These are phyloP conservation scores for Cacatua alba DNA, from an alignment of 2,113 vertebrate genomes.

Conservation along the genomic window DNA sequence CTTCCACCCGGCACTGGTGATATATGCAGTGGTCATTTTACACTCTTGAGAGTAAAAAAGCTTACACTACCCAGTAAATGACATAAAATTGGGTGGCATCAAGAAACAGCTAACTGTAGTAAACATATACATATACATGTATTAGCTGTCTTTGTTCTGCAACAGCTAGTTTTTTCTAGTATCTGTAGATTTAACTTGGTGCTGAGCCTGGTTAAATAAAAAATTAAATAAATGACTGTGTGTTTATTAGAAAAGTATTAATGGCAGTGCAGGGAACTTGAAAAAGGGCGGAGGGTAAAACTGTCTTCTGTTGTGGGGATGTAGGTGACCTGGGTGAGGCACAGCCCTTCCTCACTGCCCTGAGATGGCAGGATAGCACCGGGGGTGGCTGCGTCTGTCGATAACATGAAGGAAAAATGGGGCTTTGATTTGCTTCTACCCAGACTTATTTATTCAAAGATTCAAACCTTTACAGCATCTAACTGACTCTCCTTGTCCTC, in stretches of 20 bases:
- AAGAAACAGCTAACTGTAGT: neutral
- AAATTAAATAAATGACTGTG: neutral
- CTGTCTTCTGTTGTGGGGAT: neutral
- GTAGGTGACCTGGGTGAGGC: neutral
- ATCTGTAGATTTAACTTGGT: neutral
- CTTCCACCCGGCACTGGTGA: neutral
- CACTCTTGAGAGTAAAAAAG: neutral
- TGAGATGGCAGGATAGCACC: rapidly evolving
- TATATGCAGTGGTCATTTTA: neutral
- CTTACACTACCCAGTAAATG: neutral
- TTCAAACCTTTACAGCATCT: neutral
- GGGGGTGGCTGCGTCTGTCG: neutral
- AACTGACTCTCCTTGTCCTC: neutral
- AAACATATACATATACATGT: neutral
- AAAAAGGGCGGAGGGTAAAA: neutral
- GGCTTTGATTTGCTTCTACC: neutral
- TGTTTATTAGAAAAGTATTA: neutral
- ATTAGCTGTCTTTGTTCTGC: neutral
- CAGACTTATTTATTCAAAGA: neutral
- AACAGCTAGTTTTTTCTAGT: neutral
- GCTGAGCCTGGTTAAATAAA: neutral
- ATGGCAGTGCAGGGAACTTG: neutral
- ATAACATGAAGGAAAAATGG: rapidly evolving
- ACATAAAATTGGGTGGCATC: neutral
- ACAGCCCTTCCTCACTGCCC: neutral